Evolutionary conservation across 2,888 invertebrate species (phyloP), one percentile per base, ranked within the genome.

Genomic region (Agonopterix heracliana): DNA sequence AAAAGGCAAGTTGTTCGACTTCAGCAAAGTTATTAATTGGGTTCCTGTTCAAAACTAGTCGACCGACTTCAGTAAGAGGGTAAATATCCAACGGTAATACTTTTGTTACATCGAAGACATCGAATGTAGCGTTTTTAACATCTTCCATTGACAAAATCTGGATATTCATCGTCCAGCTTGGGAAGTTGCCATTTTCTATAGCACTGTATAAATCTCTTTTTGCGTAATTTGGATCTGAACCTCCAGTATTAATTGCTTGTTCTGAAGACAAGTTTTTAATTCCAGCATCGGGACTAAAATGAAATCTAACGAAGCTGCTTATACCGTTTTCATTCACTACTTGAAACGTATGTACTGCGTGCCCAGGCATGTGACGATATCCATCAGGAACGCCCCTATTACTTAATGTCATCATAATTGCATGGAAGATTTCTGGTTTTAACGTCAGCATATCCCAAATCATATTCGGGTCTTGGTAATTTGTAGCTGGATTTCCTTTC

Each of bases 361-460:
- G 98, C 41, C 95, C 96, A 67, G 97, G 94, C 96, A 97, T 97
- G 73, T 92, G 92, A 26, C 96, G 90, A 76, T 92, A 93, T 2
- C 96, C 96, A 73, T 96, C 94, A 0, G 97, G 97, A 55, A 94
- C 93, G 17, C 97, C 97, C 59, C 95, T 91, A 78, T 97, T 97
- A 8, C 94, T 90, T 66, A 95, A 94, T 55, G 95, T 77, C 78
- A 95, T 92, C 74, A 94, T 87, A n/a, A 91, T 84, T 64, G 94
- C 41, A 69, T 96, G 96, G 1, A 91, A 90, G 0, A 93, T 89
- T 74, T 96, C 95, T 0, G 90, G 90, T 10, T 78, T 74, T 26
- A 83, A 62, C 1, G 82, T 78, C 26, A 88, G 60, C 54, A 89
- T 85, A 60, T 91, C 91, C 90, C 90, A 91, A 47, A 79, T 68